phyloP scores from a whole-genome alignment of 2,113 vertebrate species.

The Gymnocephalus cernua region DNA sequence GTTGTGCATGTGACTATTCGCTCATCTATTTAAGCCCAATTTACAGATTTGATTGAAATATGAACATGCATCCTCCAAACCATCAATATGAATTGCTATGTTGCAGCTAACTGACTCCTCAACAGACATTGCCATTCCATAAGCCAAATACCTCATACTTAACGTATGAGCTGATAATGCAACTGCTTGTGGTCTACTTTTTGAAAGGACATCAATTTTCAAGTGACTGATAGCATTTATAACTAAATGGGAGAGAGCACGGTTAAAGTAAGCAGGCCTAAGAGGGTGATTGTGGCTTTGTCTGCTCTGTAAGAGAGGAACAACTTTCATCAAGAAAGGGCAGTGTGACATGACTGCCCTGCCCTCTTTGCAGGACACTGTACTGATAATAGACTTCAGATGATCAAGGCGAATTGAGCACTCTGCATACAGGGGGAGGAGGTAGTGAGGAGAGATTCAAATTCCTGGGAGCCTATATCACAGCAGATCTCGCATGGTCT shows the following conservation, averaged over 20 bases:
- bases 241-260: conserved; percentile 25
- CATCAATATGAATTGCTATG: not conserved
- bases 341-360: not conserved
- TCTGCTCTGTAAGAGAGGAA: conserved; percentile 2
- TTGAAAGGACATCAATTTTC: conserved; percentile 22
- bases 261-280: conserved; percentile 18
- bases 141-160: not conserved
- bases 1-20: not conserved
- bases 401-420: too few species aligned
- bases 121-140: not conserved
- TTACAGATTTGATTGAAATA: not conserved
- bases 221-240: conserved; percentile 32
- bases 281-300: conserved; percentile 4
- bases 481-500: too few species aligned
- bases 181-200: conserved; percentile 10
- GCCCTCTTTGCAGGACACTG: not conserved
- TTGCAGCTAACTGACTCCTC: not conserved
- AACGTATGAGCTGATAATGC: not conserved
- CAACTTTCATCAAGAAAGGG: not conserved
- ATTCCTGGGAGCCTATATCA: too few species aligned
- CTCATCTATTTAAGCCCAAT: not conserved
- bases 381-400: too few species aligned
- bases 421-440: too few species aligned
- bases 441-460: too few species aligned
- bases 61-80: not conserved